Evolutionary conservation across 2,797 vertebrate genomes (phyloP).

Genomic region (Psittacula echo): DNA sequence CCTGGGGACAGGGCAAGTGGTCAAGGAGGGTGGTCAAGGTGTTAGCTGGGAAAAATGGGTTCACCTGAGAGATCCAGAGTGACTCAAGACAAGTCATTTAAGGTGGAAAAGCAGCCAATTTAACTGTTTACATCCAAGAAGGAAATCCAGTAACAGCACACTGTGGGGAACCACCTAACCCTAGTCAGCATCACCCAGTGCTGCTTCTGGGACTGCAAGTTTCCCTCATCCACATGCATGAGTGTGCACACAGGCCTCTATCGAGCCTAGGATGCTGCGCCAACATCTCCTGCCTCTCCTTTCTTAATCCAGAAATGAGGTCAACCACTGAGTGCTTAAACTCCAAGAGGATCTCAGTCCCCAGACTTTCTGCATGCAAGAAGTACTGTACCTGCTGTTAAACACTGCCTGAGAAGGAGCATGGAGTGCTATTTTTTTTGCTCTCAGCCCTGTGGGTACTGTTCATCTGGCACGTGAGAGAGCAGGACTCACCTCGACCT

Average conservation of each 20-base stretch:
- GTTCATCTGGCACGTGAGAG: neutral
- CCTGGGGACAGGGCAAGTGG: neutral
- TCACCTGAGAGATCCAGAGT: neutral
- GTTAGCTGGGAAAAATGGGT: neutral
- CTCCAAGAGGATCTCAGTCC: neutral
- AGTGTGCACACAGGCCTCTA: neutral
- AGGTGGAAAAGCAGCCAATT: neutral
- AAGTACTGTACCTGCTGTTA: neutral
- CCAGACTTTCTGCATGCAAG: neutral
- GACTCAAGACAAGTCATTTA: neutral
- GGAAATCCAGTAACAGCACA: neutral
- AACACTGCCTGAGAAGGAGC: neutral
- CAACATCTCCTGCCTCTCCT: neutral
- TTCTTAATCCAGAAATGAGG: neutral
- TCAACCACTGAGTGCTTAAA: neutral
- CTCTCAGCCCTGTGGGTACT: neutral
- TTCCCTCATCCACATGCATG: accelerated
- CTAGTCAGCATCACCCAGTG: neutral
- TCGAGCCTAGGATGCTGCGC: neutral
- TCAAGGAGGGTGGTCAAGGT: neutral
- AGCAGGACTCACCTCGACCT: neutral
- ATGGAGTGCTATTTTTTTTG: neutral
- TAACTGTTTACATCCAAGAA: neutral
- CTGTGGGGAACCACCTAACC: neutral
- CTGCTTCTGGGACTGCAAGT: neutral